Evolutionary conservation across 2,113 vertebrate genomes (phyloP).

Genomic region (Pampusana beccarii): DNA sequence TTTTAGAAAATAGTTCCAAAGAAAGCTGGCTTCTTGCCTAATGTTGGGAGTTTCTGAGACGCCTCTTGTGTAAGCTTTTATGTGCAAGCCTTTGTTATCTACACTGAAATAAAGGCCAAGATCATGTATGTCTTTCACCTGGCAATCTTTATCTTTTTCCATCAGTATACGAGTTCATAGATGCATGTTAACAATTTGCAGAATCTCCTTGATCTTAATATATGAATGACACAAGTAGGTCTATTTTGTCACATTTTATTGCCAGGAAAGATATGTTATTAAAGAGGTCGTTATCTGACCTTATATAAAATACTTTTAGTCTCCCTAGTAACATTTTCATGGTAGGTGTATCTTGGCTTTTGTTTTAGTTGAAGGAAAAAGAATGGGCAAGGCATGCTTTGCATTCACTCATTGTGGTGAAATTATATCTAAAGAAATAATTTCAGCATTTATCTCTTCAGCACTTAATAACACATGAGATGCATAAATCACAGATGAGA

Average conservation of each 20-base stretch:
- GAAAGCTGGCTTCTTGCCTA: neutral
- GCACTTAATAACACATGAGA: neutral
- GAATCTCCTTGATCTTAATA: neutral
- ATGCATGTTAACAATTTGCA: neutral
- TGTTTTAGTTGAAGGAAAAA: neutral
- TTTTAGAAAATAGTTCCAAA: conserved; percentile 23
- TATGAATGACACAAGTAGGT: neutral
- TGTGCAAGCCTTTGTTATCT: neutral
- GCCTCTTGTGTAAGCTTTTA: neutral
- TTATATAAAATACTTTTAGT: neutral
- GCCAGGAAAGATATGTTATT: neutral
- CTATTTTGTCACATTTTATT: neutral
- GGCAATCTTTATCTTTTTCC: neutral
- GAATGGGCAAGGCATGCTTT: neutral
- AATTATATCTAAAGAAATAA: conserved; percentile 1
- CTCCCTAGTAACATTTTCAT: neutral
- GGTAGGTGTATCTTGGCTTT: neutral
- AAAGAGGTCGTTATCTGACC: neutral
- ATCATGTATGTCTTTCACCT: neutral
- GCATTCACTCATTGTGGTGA: neutral
- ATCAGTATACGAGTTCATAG: neutral
- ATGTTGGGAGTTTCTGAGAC: conserved; percentile 5
- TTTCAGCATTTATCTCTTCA: neutral
- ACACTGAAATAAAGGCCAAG: conserved; percentile 7
- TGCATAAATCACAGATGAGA: conserved; percentile 3